Conservation (phyloP, 2,888 invertebrate genomes). For the Dryococelus australis region DNA sequence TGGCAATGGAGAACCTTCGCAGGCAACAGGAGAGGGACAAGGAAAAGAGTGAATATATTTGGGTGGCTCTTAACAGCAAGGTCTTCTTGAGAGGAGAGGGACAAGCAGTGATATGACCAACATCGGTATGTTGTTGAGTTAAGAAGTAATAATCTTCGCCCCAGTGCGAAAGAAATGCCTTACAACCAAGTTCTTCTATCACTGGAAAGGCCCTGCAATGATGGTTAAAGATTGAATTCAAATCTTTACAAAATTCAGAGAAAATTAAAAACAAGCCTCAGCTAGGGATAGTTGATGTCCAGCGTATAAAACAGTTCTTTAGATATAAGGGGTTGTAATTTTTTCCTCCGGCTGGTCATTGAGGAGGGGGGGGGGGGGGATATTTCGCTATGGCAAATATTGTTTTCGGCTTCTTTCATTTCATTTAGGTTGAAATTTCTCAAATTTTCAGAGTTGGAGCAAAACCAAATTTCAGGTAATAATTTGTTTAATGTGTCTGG, state of each 20-base stretch:
- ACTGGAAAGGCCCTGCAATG: background rate
- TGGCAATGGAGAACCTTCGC: background rate
- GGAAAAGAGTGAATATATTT: too few species aligned
- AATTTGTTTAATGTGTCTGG: too few species aligned
- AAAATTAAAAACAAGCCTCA: background rate
- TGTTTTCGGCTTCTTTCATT: too few species aligned
- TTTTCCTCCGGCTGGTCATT: too few species aligned
- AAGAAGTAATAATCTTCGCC: background rate
- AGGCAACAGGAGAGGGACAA: background rate
- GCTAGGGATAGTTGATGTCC: background rate
- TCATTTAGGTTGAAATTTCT: too few species aligned
- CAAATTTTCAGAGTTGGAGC: too few species aligned
- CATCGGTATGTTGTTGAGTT: background rate
- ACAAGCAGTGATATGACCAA: background rate
- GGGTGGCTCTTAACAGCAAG: too few species aligned
- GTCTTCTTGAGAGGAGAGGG: too few species aligned
- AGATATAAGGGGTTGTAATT: too few species aligned
- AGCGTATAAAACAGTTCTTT: background rate
- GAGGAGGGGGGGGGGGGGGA: too few species aligned
- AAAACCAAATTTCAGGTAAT: too few species aligned
- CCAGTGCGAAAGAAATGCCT: background rate
- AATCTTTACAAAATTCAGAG: background rate
- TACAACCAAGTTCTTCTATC: background rate
- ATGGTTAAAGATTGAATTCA: background rate
- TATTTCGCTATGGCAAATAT: too few species aligned